Evolutionary conservation across 2,113 vertebrate species (phyloP).

Genomic region (Caloenas nicobarica): DNA sequence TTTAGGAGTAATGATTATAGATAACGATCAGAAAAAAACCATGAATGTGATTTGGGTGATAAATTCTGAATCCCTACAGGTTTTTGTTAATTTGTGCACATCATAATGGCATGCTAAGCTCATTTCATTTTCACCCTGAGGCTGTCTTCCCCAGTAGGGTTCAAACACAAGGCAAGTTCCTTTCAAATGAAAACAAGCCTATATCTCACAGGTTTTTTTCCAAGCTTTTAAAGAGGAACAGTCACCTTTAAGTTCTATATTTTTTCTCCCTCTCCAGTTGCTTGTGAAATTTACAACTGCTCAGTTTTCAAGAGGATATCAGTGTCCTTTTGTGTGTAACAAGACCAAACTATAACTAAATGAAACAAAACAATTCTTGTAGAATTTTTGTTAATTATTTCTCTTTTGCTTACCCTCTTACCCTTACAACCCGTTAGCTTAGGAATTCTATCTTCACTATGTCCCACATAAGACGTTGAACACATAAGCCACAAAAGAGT

Average conservation of each 20-base stretch:
- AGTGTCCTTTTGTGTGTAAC: not conserved
- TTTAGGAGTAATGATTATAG: not conserved
- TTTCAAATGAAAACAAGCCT: not conserved
- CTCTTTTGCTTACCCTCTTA: not conserved
- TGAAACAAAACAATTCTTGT: not conserved
- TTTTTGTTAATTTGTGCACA: not conserved
- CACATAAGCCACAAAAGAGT: not conserved
- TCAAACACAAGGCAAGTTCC: not conserved
- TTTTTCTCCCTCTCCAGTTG: not conserved
- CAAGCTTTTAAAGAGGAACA: not conserved
- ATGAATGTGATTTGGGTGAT: not conserved
- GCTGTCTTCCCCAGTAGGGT: not conserved
- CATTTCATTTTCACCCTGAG: not conserved
- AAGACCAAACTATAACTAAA: not conserved
- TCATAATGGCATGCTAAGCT: not conserved
- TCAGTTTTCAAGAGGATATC: not conserved
- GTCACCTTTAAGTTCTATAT: not conserved
- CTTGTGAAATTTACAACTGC: not conserved
- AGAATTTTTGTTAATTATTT: not conserved
- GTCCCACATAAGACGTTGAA: not conserved
- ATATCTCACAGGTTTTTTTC: not conserved
- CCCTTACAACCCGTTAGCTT: accelerated
- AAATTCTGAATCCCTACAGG: not conserved
- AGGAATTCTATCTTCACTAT: not conserved
- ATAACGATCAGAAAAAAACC: not conserved